Evolutionary conservation across 2,888 invertebrate species (phyloP).

Genomic region (Drosophila aldrichi): DNA sequence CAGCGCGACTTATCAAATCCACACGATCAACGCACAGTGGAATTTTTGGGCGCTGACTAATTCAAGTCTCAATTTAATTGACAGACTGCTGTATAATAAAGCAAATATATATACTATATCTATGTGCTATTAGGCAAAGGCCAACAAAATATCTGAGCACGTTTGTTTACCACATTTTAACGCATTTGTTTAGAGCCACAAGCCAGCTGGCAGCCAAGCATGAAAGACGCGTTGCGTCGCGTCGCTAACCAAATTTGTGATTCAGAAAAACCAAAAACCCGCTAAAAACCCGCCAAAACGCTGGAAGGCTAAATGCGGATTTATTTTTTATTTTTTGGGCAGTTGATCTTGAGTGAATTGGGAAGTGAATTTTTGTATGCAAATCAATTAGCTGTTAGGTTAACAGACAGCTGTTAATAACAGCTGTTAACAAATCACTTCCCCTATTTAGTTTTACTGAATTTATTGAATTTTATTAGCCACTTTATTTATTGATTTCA

Average conservation of each 20-base stretch:
- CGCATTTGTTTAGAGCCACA: slow-evolving; percentile 57
- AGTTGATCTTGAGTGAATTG: slow-evolving; percentile 30
- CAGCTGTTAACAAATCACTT: not conserved
- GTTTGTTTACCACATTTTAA: slow-evolving; percentile 74
- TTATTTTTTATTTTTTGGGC: slow-evolving; percentile 23
- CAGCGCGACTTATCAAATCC: slow-evolving; percentile 41
- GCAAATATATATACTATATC: slow-evolving; percentile 14
- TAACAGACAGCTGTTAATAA: not conserved
- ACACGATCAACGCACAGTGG: slow-evolving; percentile 41
- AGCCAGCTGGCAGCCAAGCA: slow-evolving; percentile 71
- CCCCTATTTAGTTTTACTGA: not conserved
- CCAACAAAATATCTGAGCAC: slow-evolving; percentile 35
- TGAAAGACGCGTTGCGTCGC: slow-evolving; percentile 70
- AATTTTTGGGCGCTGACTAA: slow-evolving; percentile 32
- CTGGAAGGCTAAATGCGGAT: slow-evolving; percentile 42
- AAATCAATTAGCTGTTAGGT: slow-evolving; percentile 5
- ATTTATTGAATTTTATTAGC: not conserved
- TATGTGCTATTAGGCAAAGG: slow-evolving; percentile 29
- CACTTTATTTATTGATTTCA: not conserved
- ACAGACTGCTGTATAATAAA: slow-evolving; percentile 25
- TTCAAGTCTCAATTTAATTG: slow-evolving; percentile 14
- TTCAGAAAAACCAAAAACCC: slow-evolving; percentile 25
- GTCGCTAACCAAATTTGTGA: slow-evolving; percentile 66
- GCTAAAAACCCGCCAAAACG: slow-evolving; percentile 34
- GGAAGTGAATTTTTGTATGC: slow-evolving; percentile 3